Evolutionary conservation across 2,113 vertebrate genomes (phyloP), one percentile per base, ranked within the genome.

Genomic region (Oncorhynchus tshawytscha): DNA sequence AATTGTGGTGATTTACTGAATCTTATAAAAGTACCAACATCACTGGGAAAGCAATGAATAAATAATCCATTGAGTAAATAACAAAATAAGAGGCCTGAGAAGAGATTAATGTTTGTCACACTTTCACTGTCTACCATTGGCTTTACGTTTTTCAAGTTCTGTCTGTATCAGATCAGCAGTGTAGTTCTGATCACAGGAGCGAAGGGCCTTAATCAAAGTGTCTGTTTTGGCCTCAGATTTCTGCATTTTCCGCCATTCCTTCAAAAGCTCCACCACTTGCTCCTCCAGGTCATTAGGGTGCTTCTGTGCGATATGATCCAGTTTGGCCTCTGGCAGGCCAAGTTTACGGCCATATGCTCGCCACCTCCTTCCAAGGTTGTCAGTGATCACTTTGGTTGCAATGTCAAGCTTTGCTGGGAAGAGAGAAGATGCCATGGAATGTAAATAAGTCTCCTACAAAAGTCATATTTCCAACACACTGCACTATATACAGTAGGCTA

Each of bases 81-180:
- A n/a, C 6, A n/a, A 60, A 6, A 22, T 22, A 60, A 16, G 18
- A 18, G 54, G 54, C 54, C 54, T 57, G 6, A 57, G 54, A 20
- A 11, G 9, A 45, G 54, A 57, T 57, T 6, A 57, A 20, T 5
- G 6, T 57, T 20, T 20, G 16, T 57, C 54, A 15, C 13, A 57
- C 54, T 86, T 13, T 62, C 25, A 39, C 2, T 20, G 65, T 48
- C 60, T 1, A 18, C 3, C 66, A 0, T 0, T 0, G 0, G 22
- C n/a, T 67, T 18, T 54, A 54, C 1, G 16, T 54, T 65, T 29
- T 12, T 15, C 49, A 51, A 92, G 83, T 0, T 9, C 15, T 4
- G 88, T 84, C 71, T 89, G 81, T 1, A 96, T 69, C 1, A 20
- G 79, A 76, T 98, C 96, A 0, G 96, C 96, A 1, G 94, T 95